phyloP scores from a whole-genome alignment of 2,113 vertebrate species.

The Echinops telfairi region DNA sequence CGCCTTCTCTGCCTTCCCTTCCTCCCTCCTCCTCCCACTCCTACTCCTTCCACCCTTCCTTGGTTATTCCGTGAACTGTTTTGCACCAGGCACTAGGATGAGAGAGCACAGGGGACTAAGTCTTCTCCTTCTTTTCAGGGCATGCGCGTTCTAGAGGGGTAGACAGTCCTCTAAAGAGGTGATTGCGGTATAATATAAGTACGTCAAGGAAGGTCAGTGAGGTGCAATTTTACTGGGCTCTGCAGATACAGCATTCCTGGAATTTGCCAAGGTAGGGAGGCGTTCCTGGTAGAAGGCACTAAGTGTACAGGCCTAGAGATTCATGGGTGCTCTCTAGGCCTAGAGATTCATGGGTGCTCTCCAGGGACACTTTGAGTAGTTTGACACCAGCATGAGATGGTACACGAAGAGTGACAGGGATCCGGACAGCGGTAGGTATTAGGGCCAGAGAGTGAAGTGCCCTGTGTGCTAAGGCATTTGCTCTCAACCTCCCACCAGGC shows the following conservation, averaged over 20 bases:
- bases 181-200: not conserved
- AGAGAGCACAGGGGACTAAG: not conserved
- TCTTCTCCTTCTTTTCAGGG: not conserved
- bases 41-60: not conserved
- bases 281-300: not conserved
- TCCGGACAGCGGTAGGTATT: not conserved
- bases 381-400: not conserved
- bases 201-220: slow-evolving; percentile 6
- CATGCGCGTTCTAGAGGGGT: not conserved
- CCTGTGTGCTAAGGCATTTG: not conserved
- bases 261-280: not conserved
- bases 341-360: not conserved
- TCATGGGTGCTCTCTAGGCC: too few relatives aligned
- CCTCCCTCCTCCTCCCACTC: not conserved
- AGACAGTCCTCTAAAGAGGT: not conserved
- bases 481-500: not conserved
- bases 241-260: not conserved
- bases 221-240: not conserved
- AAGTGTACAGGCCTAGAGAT: too few relatives aligned
- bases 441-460: not conserved
- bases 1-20: not conserved
- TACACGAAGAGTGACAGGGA: not conserved
- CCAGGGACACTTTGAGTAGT: not conserved
- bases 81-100: not conserved
- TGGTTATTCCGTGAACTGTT: too few relatives aligned